Base-by-base conservation (phyloP, 2,888 invertebrate species). In the Galeopsomyia nigrocyanea region DNA sequence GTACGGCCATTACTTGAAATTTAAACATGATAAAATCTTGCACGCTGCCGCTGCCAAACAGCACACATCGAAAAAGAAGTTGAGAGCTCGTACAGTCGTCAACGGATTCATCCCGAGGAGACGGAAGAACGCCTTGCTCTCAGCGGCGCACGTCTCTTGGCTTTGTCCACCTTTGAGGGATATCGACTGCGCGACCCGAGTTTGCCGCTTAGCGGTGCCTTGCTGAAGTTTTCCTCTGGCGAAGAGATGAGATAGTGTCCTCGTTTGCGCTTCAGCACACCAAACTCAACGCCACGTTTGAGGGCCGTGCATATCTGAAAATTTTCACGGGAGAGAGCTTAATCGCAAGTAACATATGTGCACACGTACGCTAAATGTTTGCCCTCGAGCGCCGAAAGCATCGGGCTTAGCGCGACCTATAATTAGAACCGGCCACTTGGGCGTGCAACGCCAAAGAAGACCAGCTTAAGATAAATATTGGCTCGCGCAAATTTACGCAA, bases 261-360 rank as follows among this genome's bases (percentile, higher is more conserved):
- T 14, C 76, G 74, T 7, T 69, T 75, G 26, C 76, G 75, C 51
- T 79, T 80, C 71, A 81, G 67, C 22, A 81, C 75, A 7, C 80
- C 80, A 63, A 80, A 80, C 63, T 82, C 80, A 0, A 82, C 75
- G 22, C 78, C 76, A 9, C 80, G 79, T 51, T 78, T 80, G 31
- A 82, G 70, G 0, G 80, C 80, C 6, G 77, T 74, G 1, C 78
- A 31, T 0, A 81, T 75, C 81, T 81, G 51, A 51, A 58, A 58
- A 57, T 19, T 21, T 5, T 21, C 7, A 5, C 10, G 22, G n/a
- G 16, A 17, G 26, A 39, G 39, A 39, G 39, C 39, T 39, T 39
- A 39, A 39, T 39, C 39, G 17, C 21, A 57, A n/a, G 31, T 0
- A 57, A 17, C 21, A 55, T 26, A 39, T 57, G n/a, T n/a, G 56